Conservation (phyloP, 2,113 vertebrate genomes). For the Physeter macrocephalus region DNA sequence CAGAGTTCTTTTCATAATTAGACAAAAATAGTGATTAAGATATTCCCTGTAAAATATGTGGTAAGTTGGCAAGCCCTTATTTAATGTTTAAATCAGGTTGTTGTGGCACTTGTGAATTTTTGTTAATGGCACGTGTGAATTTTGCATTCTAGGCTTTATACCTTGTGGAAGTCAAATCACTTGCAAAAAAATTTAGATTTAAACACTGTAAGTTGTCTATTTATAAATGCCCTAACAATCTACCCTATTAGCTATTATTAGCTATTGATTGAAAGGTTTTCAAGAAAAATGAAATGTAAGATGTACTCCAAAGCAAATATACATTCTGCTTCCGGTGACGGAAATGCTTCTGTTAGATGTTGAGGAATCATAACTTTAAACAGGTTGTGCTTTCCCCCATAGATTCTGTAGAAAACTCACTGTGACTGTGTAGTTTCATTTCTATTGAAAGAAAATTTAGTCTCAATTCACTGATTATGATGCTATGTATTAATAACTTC, state of each 20-base stretch:
- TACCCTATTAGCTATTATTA: not conserved
- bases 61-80: not conserved
- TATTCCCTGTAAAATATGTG: slow-evolving; percentile 1
- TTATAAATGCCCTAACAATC: not conserved
- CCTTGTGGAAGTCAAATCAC: not conserved
- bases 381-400: not conserved
- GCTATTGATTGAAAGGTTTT: not conserved
- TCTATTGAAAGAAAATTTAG: slow-evolving; percentile 56
- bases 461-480: slow-evolving; percentile 52
- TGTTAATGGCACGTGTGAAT: not conserved
- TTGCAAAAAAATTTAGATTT: slow-evolving; percentile 11
- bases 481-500: slow-evolving; percentile 40
- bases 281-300: not conserved
- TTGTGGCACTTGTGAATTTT: not conserved
- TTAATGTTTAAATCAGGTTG: slow-evolving; percentile 4
- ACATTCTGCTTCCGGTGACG: not conserved
- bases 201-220: not conserved
- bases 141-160: not conserved
- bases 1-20: not conserved
- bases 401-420: not conserved
- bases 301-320: not conserved
- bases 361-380: not conserved
- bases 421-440: not conserved
- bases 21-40: slow-evolving; percentile 4
- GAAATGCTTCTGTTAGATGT: not conserved